Conservation (phyloP, 2,113 vertebrate species). For the Corynorhinus townsendii region DNA sequence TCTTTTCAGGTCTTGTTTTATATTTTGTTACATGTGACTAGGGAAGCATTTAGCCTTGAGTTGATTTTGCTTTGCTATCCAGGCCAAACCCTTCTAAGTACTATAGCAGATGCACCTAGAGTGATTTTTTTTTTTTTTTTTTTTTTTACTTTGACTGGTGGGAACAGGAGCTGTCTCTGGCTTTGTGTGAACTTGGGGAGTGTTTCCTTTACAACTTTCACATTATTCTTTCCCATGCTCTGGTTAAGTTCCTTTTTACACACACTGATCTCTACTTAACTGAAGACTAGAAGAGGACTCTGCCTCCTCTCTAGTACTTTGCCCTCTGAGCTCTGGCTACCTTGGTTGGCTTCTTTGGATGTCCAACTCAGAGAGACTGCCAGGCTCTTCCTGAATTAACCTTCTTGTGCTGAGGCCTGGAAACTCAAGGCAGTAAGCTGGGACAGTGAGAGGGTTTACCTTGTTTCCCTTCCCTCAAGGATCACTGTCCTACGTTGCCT, state of each 20-base stretch:
- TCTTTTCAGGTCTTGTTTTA: neutral
- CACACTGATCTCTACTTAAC: neutral
- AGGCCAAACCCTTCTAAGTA: neutral
- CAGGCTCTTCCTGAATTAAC: neutral
- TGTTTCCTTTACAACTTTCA: conserved; percentile 1
- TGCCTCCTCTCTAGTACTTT: neutral
- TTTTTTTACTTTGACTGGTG: neutral
- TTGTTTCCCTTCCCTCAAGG: neutral
- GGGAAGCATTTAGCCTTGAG: conserved; percentile 38
- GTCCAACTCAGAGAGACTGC: neutral
- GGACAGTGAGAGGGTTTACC: neutral
- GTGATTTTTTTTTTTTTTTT: neutral
- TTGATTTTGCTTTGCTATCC: conserved; percentile 10
- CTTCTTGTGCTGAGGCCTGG: neutral
- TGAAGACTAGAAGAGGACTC: neutral
- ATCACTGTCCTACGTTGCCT: neutral
- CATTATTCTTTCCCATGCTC: neutral
- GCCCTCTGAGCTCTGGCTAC: neutral
- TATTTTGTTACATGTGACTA: neutral
- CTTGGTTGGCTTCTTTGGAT: neutral
- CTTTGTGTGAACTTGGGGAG: neutral
- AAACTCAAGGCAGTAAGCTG: neutral
- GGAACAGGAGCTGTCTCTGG: neutral
- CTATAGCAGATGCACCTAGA: neutral
- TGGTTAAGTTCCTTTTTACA: neutral